Evolutionary conservation across 2,113 vertebrate species (phyloP), one percentile per base, ranked within the genome.

Genomic region (Anhinga rufa): DNA sequence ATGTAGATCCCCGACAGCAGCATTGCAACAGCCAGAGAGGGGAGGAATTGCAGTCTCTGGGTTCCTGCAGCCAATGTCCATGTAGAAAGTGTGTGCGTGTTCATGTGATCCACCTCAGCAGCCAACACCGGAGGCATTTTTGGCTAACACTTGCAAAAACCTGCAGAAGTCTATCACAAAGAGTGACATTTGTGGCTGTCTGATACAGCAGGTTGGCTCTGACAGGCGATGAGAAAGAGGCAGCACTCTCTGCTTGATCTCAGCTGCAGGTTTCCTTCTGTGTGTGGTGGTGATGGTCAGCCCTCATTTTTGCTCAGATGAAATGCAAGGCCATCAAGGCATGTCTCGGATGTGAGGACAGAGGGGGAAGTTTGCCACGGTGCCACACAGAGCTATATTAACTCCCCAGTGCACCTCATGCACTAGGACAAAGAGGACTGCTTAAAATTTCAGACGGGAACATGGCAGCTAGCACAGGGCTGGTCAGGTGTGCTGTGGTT

Each of bases 41-140:
- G 18, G 34, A 80, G 49, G 54, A 83, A 66, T 21, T 69, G 58
- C 58, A n/a, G 29, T 32, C 22, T 38, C n/a, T 60, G 29, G 15
- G 14, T 55, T 76, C 14, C 76, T 72, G 38, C 26, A 60, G 38
- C 32, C 58, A 55, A 15, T 3, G 1, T 21, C 26, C 0, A 0
- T 6, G 15, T 17, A 36, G 22, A 52, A 75, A 58, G 26, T 17
- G 28, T 9, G 4, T 17, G 38, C 3, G 5, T 24, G 31, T 38
- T 31, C 14, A 1, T 6, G 19, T 9, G n/a, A 77, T 52, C 40
- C 29, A 40, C 14, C 17, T 34, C 64, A 79, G 78, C 25, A 75
- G 42, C 12, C 36, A 66, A 26, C 12, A 48, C 8, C 10, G 4
- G 72, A 60, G n/a, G 38, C 9, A n/a, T 51, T 93, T 92, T 64